Evolutionary conservation across 2,113 vertebrate genomes (phyloP), one percentile per base, ranked within the genome.

Genomic region (Sylvietta virens): DNA sequence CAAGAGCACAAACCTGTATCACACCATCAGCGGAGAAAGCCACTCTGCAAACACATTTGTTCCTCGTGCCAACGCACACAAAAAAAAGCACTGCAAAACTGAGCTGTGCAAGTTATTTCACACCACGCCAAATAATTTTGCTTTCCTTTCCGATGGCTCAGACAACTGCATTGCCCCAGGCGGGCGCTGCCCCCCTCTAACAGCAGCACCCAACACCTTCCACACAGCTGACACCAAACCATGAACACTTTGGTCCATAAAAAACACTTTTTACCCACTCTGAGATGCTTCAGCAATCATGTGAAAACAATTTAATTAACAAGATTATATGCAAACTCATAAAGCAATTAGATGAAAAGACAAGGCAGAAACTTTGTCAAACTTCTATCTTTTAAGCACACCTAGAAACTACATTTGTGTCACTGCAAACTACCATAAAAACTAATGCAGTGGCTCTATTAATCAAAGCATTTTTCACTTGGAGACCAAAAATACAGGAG

Each of bases 391-490:
- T 81, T 64, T 78, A 82, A 91, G 69, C 40, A 39, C 67, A 73
- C 15, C 57, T 48, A 69, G 40, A 87, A 94, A 93, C 69, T 58
- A 20, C 21, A 11, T 61, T 48, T 71, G 39, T 90, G 67, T 74
- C 53, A 33, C 26, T 60, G 62, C 56, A 94, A 86, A 45, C 54
- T 73, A 61, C 35, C 66, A 72, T 39, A 81, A 94, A 79, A 90
- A 72, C 24, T 69, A 70, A 81, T 13, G 35, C 10, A 87, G 37
- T 42, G 40, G n/a, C 26, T 88, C 53, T 67, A 57, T 56, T 78
- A 81, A 89, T 42, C 81, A 90, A 88, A 89, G 69, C n/a, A 61
- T 57, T 74, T 95, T 91, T 84, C 53, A 85, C 61, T 79, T 77
- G 20, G 28, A 95, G 57, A 62, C 50, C 45, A 91, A 64, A 95